phyloP scores from a whole-genome alignment of 2,113 vertebrate species.

The Channa maculata region DNA sequence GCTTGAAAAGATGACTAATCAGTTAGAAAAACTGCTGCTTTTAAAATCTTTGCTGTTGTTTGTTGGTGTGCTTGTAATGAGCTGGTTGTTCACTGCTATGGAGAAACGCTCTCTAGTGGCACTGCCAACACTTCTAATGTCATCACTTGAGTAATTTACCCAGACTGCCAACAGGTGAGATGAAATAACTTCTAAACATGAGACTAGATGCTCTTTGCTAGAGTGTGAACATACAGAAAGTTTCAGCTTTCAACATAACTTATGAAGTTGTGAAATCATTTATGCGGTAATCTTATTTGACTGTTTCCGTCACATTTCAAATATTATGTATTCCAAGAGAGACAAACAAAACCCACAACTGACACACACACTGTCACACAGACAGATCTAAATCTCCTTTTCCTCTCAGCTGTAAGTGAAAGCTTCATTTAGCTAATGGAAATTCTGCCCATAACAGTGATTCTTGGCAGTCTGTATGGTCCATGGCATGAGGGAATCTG shows the following conservation, averaged over 20 bases:
- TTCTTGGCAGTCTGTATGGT: constrained; percentile 37
- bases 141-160: constrained; percentile 2
- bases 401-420: constrained; percentile 50
- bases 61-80: too few species aligned
- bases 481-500: constrained; percentile 24
- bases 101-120: neutral
- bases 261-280: constrained; percentile 20
- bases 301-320: constrained; percentile 56
- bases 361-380: constrained; percentile 27
- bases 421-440: constrained; percentile 81
- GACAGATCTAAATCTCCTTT: constrained; percentile 63
- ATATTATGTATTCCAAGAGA: constrained; percentile 43
- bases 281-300: constrained; percentile 50
- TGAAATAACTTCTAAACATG: constrained; percentile 4
- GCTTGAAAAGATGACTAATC: too few species aligned
- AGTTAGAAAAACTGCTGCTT: neutral
- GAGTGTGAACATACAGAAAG: neutral
- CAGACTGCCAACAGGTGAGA: neutral
- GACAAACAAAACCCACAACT: constrained; percentile 17
- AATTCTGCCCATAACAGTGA: constrained; percentile 26
- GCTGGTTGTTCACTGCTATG: neutral
- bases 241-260: neutral
- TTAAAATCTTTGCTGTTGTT: too few species aligned
- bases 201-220: constrained; percentile 7
- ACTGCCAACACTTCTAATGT: constrained; percentile 2